phyloP scores from a whole-genome alignment of 2,797 vertebrate species.

The Clangula hyemalis region DNA sequence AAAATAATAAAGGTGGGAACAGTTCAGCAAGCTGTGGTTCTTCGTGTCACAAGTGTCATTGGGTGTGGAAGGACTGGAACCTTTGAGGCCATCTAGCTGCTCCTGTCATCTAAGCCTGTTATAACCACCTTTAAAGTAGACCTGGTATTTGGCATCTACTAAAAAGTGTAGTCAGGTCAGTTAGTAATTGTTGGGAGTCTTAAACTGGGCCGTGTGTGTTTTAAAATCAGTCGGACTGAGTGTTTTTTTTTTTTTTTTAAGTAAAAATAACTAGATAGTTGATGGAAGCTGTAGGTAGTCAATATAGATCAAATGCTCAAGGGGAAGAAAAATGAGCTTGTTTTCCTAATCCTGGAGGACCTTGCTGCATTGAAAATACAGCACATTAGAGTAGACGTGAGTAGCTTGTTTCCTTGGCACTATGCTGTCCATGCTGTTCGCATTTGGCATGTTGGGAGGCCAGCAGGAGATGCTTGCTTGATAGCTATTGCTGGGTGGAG shows the following conservation, averaged over 20 bases:
- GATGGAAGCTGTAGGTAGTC: background rate
- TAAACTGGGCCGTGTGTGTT: background rate
- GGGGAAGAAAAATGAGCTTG: background rate
- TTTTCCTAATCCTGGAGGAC: background rate
- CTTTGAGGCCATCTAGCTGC: background rate
- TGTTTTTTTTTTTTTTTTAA: background rate
- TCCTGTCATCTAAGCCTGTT: background rate
- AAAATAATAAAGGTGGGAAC: background rate
- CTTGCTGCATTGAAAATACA: background rate
- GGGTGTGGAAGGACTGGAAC: background rate
- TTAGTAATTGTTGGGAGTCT: background rate
- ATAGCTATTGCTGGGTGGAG: background rate
- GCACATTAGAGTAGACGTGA: background rate
- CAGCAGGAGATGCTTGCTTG: background rate
- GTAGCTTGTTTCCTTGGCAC: background rate
- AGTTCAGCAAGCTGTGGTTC: background rate
- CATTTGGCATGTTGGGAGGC: background rate
- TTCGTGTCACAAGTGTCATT: background rate
- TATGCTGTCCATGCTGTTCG: background rate
- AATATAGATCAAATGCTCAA: background rate
- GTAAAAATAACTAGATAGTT: background rate
- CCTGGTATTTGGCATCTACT: background rate
- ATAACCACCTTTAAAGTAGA: background rate
- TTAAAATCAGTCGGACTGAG: background rate
- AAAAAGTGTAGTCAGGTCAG: background rate